Evolutionary conservation across 2,113 vertebrate genomes (phyloP).

Genomic region (Lophochroa leadbeateri): DNA sequence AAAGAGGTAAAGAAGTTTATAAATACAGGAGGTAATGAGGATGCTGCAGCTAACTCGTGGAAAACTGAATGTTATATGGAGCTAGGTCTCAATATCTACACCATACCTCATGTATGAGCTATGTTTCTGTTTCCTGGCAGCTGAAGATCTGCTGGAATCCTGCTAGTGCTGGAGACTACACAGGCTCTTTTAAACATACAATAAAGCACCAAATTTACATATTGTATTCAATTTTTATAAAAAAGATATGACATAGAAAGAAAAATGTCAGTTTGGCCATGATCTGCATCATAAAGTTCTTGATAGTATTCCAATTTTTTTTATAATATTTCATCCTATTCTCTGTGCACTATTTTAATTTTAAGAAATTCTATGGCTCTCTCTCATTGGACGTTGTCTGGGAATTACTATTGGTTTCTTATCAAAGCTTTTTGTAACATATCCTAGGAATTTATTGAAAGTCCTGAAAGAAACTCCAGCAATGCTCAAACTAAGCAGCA

Average conservation of each 20-base stretch:
- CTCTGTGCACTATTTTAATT: not conserved
- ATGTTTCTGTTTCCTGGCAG: not conserved
- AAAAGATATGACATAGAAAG: not conserved
- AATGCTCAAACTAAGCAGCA: not conserved
- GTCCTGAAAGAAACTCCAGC: not conserved
- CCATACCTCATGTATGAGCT: not conserved
- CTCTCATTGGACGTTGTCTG: not conserved
- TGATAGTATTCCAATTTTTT: not conserved
- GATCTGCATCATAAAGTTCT: not conserved
- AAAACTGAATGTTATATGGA: not conserved
- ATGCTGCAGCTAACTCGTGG: not conserved
- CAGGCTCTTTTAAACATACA: not conserved
- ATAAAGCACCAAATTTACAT: not conserved
- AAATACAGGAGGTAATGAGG: not conserved
- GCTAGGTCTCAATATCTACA: not conserved
- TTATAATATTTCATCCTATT: not conserved
- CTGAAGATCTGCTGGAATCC: not conserved
- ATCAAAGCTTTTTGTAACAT: not conserved
- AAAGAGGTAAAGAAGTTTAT: not conserved
- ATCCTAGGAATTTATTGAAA: not conserved
- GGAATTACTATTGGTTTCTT: not conserved
- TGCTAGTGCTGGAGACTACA: not conserved
- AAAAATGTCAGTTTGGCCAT: not conserved
- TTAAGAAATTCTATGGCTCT: not conserved
- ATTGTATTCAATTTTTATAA: not conserved